Evolutionary conservation across 2,113 vertebrate species (phyloP), one percentile per base, ranked within the genome.

Genomic region (Grallaria varia): DNA sequence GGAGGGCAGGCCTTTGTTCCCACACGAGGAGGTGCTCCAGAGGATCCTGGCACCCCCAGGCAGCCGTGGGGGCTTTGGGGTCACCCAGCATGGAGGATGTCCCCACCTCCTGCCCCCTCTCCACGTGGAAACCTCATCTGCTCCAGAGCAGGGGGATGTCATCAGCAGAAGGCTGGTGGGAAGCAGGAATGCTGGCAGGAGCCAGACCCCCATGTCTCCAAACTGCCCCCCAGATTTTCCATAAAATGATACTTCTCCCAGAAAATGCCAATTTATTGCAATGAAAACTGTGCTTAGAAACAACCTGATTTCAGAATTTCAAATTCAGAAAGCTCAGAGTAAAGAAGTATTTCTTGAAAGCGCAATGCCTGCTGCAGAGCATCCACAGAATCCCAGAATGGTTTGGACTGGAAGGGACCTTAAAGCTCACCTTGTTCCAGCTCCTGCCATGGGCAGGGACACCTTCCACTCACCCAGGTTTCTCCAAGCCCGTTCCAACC

Each of bases 81-180:
- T 49, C 2, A 2, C 40, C 35, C 0, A 0, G 44, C 1, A 6
- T 25, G 45, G 33, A 33, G 68, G 33, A 19, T 1, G 1, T 30
- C 42, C 67, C 44, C 56, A 89, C 19, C 64, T 85, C 73, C 69
- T 21, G 7, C 39, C 22, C 19, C 16, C 37, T 47, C 62, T 75
- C 60, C 40, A 23, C 0, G 0, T 21, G 75, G 62, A 77, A 68
- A 35, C 9, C 37, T 87, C 50, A 8, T 21, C 84, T 68, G 74
- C 59, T 82, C 52, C 69, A 76, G 30, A 24, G 5, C 35, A 18
- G 5, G 37, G 45, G 6, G 1, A n/a, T 5, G 49, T 6, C 37
- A 62, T 4, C 58, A 33, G 64, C 31, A 60, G 30, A 50, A 42
- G 39, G 44, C 44, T 39, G 22, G 2, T 4, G 8, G 77, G 47